Evolutionary conservation across 1,140 invertebrate genomes (phyloP), one percentile per base, ranked within the genome.

Genomic region (Danaus melanippus): DNA sequence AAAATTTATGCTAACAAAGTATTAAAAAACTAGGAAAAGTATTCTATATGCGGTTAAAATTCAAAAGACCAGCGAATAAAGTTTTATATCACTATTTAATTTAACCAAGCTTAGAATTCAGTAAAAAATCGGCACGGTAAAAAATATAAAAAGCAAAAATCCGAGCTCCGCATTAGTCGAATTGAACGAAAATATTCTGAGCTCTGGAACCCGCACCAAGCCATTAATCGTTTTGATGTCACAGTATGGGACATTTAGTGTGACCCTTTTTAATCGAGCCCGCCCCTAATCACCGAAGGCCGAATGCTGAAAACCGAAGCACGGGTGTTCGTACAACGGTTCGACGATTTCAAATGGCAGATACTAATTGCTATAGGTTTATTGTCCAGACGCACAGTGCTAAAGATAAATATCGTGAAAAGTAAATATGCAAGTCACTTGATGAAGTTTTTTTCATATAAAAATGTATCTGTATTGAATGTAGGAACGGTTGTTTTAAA

Each of bases 161-260:
- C 67, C 69, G 63, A 63, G 47, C 63, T 67, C 64, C 69, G 66
- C 69, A 76, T 77, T 82, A 76, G 69, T 50, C 57, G 74, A 76
- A 78, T 82, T 76, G 74, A 71, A 71, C 67, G 74, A 81, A 79
- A 79, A 85, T 78, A 78, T 80, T 73, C 71, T 62, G 65, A 67
- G 69, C 67, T 74, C 69, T 58, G 52, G 72, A 77, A 73, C 72
- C 72, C 71, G 49, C 69, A 67, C 71, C 65, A 67, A 66, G 69
- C 69, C 78, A 85, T 83, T 83, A 83, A 85, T 85, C 82, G 82
- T 81, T 82, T 79, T 74, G 78, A 82, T 83, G 82, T 85, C 82
- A 76, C 78, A 75, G 82, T 82, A 85, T 80, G 75, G 82, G 79
- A 85, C 82, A 83, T 85, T 85, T 83, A 84, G 79, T 84, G 78